Percentiles rank a stretch among this genome's conserved stretches.
Conservation (phyloP, 2,797 vertebrate species). For the Hypotaenidia okinawae region DNA sequence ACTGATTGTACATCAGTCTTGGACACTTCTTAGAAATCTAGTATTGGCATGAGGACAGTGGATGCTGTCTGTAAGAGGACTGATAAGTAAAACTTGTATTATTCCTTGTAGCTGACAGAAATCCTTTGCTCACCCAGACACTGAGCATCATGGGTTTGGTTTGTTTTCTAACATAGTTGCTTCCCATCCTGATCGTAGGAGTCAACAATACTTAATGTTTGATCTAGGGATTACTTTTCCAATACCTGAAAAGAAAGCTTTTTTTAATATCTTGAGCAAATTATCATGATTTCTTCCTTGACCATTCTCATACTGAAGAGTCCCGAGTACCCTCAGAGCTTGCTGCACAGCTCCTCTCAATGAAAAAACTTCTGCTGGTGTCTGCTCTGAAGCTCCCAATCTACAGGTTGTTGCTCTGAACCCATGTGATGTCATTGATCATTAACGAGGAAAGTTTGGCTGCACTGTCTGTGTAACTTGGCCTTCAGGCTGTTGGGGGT, state of each 20-base stretch:
- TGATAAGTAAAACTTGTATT: neutral
- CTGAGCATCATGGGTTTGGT: neutral
- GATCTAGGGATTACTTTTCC: neutral
- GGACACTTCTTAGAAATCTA: neutral
- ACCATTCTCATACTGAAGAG: neutral
- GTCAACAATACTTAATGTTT: neutral
- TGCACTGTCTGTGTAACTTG: fast-evolving
- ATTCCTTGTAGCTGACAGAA: neutral
- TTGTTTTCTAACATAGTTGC: neutral
- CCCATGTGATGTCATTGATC: neutral
- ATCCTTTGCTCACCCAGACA: neutral
- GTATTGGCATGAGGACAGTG: neutral
- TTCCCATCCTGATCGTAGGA: neutral
- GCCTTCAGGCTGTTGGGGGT: neutral
- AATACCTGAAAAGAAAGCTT: neutral
- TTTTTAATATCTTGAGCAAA: neutral
- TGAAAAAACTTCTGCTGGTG: neutral
- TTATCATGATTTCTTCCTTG: neutral
- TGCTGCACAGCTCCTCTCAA: neutral
- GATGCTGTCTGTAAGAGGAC: neutral
- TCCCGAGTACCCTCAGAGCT: neutral
- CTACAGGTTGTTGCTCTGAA: neutral
- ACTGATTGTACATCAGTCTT: neutral
- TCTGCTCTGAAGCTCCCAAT: neutral
- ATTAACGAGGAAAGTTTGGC: neutral